Evolutionary conservation across 2,797 vertebrate genomes (phyloP), one percentile per base, ranked within the genome.

Genomic region (Acrossocheilus wenchowensis): DNA sequence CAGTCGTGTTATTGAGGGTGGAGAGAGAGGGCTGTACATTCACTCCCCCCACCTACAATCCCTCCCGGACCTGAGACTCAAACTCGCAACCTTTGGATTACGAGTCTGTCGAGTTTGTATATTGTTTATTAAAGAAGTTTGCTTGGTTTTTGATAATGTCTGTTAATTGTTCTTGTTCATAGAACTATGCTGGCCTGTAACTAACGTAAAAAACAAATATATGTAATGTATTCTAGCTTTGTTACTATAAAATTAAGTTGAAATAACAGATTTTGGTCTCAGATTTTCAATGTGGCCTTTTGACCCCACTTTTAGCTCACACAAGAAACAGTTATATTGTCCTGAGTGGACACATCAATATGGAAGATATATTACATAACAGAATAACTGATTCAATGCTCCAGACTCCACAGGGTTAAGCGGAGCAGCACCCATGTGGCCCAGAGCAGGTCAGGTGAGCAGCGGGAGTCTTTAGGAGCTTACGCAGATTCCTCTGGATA

Each of bases 401-500:
- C 23, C 19, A 52, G 30, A 43, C 36, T 48, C 41, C 36, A 43
- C 72, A 41, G 66, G 86, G n/a, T 85, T 82, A 87, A 83, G 21
- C 45, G 14, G 11, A 62, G 50, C n/a, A 68, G 48, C 69, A 72
- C 60, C 57, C 80, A 74, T 60, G 57, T 34, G 21, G 79, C 64
- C 78, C 84, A 74, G 69, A 79, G 83, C 82, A 89, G 64, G 73
- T 88, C 72, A 77, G 86, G 81, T 48, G 45, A 82, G 26, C 50
- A 43, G 85, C 68, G 60, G 57, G 26, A 89, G 90, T 86, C 87
- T 88, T 90, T 91, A 85, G 86, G 73, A 91, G 92, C 92, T 95
- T 95, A 95, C 54, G 83, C 71, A 90, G 93, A 95, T 95, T 94
- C 93, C 93, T 92, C 74, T 64, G 77, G 90, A 87, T 95, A 94